Percentiles rank a stretch among this genome's conserved stretches.
phyloP scores from a whole-genome alignment of 2,888 invertebrate species.

The Rutpela maculata region DNA sequence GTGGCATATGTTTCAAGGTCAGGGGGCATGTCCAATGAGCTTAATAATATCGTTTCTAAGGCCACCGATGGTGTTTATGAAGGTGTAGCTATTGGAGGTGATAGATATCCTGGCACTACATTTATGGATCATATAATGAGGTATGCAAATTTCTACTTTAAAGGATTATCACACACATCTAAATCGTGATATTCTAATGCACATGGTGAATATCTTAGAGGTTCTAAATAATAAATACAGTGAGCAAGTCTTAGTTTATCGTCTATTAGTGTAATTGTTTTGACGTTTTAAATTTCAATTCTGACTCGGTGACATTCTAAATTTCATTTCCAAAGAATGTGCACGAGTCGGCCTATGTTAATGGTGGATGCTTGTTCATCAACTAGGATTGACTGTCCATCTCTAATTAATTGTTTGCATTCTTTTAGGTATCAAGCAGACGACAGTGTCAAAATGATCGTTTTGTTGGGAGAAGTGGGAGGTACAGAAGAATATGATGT shows the following conservation, averaged over 20 bases:
- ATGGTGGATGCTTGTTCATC: too few relatives aligned
- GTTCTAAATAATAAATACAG: too few relatives aligned
- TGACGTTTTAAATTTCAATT: too few relatives aligned
- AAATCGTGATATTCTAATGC: too few relatives aligned
- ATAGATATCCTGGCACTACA: conserved; percentile 96
- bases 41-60: conserved; percentile 98
- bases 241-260: too few relatives aligned
- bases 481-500: conserved; percentile 99
- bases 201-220: too few relatives aligned
- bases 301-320: too few relatives aligned
- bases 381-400: too few relatives aligned
- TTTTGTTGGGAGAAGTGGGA: conserved; percentile 98
- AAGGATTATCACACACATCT: too few relatives aligned
- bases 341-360: too few relatives aligned
- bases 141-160: conserved; percentile 49
- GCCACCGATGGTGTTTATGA: conserved; percentile 98
- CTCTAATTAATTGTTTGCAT: not conserved
- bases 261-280: too few relatives aligned
- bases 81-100: conserved; percentile 98
- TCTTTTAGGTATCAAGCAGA: conserved; percentile 79
- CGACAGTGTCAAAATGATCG: conserved; percentile 93
- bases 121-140: conserved; percentile 98
- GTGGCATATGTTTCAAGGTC: conserved; percentile 99
- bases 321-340: too few relatives aligned
- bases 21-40: conserved; percentile 99